Evolutionary conservation across 2,113 vertebrate genomes (phyloP), one percentile per base, ranked within the genome.

Genomic region (Cephalopholis sonnerati): DNA sequence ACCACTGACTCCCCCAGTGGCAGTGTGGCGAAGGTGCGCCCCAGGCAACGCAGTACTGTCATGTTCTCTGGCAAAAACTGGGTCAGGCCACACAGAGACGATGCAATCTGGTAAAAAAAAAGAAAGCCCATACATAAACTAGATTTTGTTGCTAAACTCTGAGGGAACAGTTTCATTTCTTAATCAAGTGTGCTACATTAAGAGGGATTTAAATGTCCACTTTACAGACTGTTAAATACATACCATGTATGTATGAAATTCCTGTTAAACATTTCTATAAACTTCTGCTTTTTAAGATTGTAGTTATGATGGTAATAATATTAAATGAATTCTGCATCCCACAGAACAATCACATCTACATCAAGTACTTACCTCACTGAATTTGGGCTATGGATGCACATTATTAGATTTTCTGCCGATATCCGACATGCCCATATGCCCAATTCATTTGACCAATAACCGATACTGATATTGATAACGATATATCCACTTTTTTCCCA

Each of bases 61-160:
- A 96, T 93, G 48, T 94, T 93, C 8, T 93, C 48, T 2, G 98
- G 98, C 70, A 99, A 70, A 15, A 94, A 54, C 80, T 94, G 95
- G 55, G 97, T 93, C 0, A 99, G 91, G 51, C 95, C 95, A 61
- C 98, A 97, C 82, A 96, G 82, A 18, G 96, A 97, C 0, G 98
- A 95, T 5, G 93, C 91, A 24, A 95, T 94, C 94, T 95, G 76
- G 12, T n/a, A 76, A 61, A 57, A 0, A 12, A 48, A 44, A 5
- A 77, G 36, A 13, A 39, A 24, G 3, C 0, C 70, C 7, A 24
- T 16, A 51, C 5, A 58, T 29, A 41, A 18, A 39, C 29, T 50
- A 1, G 3, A 15, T 61, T 62, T 32, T 36, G 9, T 11, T 36
- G 29, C 29, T 36, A 5, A 44, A 64, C 39, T 44, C 36, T 25